These are phyloP conservation scores for Schizaphis graminum DNA, from an alignment of 2,888 invertebrate genomes.

Conservation along the genomic window DNA sequence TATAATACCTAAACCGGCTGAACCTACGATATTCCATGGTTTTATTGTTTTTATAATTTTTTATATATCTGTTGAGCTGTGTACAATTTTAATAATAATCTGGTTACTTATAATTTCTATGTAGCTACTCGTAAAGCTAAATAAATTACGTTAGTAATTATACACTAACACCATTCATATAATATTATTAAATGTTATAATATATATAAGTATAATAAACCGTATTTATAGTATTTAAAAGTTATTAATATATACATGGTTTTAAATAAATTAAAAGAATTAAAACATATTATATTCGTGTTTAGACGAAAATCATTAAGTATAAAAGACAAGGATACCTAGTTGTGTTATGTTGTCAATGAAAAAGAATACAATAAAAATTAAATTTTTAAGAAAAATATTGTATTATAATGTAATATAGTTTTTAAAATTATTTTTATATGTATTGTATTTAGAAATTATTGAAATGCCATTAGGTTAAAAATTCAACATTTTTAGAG, in stretches of 20 bases:
- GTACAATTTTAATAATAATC: neutral
- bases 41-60: neutral
- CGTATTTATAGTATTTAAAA: neutral
- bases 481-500: slow-evolving; percentile 14
- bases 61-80: neutral
- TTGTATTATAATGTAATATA: neutral
- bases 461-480: neutral
- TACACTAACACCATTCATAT: neutral
- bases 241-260: neutral
- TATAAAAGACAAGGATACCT: neutral
- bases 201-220: neutral
- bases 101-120: neutral
- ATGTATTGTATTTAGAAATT: neutral
- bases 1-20: neutral
- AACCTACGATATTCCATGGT: neutral
- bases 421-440: neutral
- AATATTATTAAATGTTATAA: neutral
- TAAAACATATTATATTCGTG: neutral
- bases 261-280: neutral
- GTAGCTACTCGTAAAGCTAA: neutral
- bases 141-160: neutral
- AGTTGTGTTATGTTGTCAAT: too few species aligned
- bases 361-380: too few species aligned
- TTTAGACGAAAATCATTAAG: neutral
- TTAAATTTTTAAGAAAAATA: neutral